Base-by-base conservation (phyloP, 2,888 invertebrate genomes). In the Trichogramma evanescens region DNA sequence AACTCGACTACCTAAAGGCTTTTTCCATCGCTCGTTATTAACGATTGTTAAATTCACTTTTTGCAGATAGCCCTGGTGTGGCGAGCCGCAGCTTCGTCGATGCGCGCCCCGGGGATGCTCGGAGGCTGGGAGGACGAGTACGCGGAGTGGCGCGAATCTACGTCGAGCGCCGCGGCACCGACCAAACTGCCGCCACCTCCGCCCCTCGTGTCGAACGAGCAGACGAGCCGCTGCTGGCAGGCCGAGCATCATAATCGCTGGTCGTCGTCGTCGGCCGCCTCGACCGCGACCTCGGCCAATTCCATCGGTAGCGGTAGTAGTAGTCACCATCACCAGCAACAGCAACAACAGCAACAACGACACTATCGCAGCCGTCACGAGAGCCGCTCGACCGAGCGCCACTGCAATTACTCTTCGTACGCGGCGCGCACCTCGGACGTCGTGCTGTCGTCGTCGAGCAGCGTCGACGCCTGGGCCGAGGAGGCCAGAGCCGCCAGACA, bases 101-200 rank as follows among this genome's bases (percentile, higher is more conserved):
- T 77, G 77, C 74, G 77, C 72, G 72, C 75, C 70, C 75, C 76
- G 66, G 76, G 77, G 67, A 74, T 77, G 66, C 72, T 77, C 68
- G 74, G 75, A 67, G 77, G 77, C 76, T 75, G 76, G 75, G 77
- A 77, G 70, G 73, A 76, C 69, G 76, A 76, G 74, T 76, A 76
- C 71, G 75, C 74, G 72, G 76, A 76, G 72, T 77, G 76, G 76
- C 75, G 76, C 66, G 75, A 76, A 63, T 68, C 67, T 71, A 73
- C 73, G 38, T 71, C 72, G 9, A 68, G 71, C 56, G 74, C 72
- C 56, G 71, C 69, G 50, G 59, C 66, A 41, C 55, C 65, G 68
- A 64, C 67, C 78, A 43, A 67, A 77, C 58, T 50, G 58, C 57
- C 58, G 62, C 66, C 61, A 63, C 52, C 59, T 51, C 58, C 0